These are phyloP conservation scores for Caenorhabditis tropicalis DNA, from an alignment of 1,140 invertebrate species.

Conservation along the genomic window DNA sequence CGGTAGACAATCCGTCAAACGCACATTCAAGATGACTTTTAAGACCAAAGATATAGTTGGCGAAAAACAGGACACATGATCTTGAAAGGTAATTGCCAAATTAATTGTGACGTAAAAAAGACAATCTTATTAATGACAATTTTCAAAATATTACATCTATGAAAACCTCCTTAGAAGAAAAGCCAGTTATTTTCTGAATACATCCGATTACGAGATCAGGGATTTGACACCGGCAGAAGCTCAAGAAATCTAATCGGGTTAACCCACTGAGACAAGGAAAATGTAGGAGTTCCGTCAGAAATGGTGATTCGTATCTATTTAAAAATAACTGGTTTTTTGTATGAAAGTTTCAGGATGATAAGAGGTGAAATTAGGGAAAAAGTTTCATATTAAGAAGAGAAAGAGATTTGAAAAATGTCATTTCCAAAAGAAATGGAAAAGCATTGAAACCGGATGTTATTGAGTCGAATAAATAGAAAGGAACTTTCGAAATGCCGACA, in stretches of 20 bases:
- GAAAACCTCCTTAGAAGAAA: not conserved
- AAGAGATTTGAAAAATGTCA: not conserved
- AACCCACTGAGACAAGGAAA: not conserved
- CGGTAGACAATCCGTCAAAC: not conserved
- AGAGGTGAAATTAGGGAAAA: not conserved
- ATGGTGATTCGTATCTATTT: not conserved
- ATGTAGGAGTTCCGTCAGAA: not conserved
- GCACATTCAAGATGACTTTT: not conserved
- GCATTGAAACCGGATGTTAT: slow-evolving; percentile 10
- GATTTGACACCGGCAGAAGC: not conserved
- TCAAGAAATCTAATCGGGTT: not conserved
- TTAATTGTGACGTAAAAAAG: slow-evolving; percentile 14
- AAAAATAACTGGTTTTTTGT: not conserved
- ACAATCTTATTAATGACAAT: not conserved
- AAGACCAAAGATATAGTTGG: not conserved
- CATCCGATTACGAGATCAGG: not conserved
- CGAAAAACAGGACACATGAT: not conserved
- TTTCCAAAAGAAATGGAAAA: not conserved
- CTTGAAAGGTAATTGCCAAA: not conserved
- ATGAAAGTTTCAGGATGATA: too few species aligned
- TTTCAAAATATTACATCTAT: not conserved
- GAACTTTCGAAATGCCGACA: slow-evolving; percentile 33
- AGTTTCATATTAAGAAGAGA: not conserved
- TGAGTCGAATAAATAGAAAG: not conserved
- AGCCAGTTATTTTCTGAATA: not conserved